Base-by-base conservation (phyloP, 2,888 invertebrate genomes). In the Harmothoe impar region DNA sequence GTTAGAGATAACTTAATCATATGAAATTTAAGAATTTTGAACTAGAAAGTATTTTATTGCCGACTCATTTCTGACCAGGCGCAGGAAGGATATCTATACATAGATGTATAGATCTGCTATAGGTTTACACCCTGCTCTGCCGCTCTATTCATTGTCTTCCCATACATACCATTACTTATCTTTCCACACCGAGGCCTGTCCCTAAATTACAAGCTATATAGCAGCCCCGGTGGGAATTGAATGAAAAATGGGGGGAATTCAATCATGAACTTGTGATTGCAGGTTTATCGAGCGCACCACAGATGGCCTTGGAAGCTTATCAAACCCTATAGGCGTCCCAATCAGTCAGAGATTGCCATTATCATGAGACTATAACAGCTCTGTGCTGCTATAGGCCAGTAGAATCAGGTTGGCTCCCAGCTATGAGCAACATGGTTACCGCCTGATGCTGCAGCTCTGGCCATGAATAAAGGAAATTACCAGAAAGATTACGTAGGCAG, bases 221-320 rank as follows among this genome's bases (percentile, higher is more conserved):
- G 35, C 43, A 43, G 5, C 10, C 3, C 43, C 43, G 10, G 33
- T 3, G 31, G 33, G 81, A 81, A 81, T 81, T 81, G 81, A 43
- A 43, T 81, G 43, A 81, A 81, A 43, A 81, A 81, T 35, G 81
- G 25, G 17, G 33, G 81, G 33, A 81, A 81, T 43, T 35, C 81
- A 81, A 81, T 81, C 15, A 81, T 25, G 29, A 77, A 17, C 25
- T 77, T 15, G 17, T 25, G 77, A 77, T 77, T 31, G 62, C n/a
- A 43, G 62, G 62, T 62, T 62, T 62, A 62, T 62, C 62, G 62
- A n/a, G n/a, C 62, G 62, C n/a, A 62, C 62, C 62, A 62, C 62
- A 62, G 62, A 62, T 62, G 62, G n/a, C 62, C 3, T 20, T 12
- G n/a, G 62, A 62, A n/a, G n/a, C 23, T 62, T 20, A 62, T 62